These are phyloP conservation scores for Orestias chungarensis DNA, from an alignment of 2,797 vertebrate species.

Conservation along the genomic window DNA sequence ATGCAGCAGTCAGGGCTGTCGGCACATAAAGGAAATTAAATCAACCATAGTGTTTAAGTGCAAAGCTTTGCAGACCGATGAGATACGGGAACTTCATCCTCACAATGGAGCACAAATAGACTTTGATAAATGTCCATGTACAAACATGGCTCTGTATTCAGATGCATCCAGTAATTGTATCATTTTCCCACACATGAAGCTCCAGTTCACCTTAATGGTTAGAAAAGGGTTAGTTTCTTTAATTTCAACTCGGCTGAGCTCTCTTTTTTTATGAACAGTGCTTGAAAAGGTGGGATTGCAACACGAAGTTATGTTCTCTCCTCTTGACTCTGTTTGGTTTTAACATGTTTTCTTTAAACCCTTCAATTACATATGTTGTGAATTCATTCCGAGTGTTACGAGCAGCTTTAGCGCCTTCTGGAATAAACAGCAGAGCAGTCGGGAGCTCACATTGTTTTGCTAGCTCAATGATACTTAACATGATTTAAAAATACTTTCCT, in stretches of 20 bases:
- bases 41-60: constrained; percentile 52
- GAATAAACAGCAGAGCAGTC: constrained; percentile 29
- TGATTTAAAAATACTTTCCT: constrained; percentile 36
- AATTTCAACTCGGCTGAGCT: too few relatives aligned
- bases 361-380: constrained; percentile 17
- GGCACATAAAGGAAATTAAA: constrained; percentile 56
- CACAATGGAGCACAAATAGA: constrained; percentile 29
- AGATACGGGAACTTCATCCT: constrained; percentile 34
- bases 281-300: neutral
- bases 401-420: constrained; percentile 16
- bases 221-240: neutral
- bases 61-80: constrained; percentile 48
- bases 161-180: neutral
- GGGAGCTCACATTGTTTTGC: constrained; percentile 46
- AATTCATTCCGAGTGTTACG: constrained; percentile 18
- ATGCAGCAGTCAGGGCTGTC: constrained; percentile 34
- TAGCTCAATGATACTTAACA: constrained; percentile 42
- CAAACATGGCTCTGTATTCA: neutral
- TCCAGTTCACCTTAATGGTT: neutral
- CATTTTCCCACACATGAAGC: neutral
- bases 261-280: constrained; percentile 1
- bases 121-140: neutral
- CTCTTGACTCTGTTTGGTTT: neutral
- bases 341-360: neutral
- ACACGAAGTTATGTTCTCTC: constrained; percentile 2